phyloP scores from a whole-genome alignment of 2,888 invertebrate species.

The Euzetes globulus region DNA sequence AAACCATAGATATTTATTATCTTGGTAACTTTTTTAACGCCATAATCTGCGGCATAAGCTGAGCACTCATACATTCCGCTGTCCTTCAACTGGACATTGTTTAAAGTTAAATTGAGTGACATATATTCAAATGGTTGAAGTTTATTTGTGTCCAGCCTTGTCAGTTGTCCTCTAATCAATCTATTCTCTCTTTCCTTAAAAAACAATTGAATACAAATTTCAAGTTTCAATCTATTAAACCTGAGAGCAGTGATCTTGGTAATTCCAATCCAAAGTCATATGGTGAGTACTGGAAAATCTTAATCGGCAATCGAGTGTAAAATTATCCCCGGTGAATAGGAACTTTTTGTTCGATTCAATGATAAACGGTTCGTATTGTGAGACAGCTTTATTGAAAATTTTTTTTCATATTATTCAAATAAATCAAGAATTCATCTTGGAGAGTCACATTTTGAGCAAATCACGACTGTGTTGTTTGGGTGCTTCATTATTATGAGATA shows the following conservation, averaged over 20 bases:
- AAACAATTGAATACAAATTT: no score
- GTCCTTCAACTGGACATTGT: not conserved
- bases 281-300: not conserved
- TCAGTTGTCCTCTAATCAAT: no score
- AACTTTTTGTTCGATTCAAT: not conserved
- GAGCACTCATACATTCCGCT: not conserved
- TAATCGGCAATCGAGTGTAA: not conserved
- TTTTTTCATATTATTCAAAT: not conserved
- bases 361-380: not conserved
- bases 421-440: no score
- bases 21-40: not conserved
- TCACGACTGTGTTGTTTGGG: no score
- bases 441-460: no score
- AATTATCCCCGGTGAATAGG: not conserved
- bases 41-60: not conserved
- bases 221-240: not conserved
- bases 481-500: no score
- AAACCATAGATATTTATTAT: slow-evolving; percentile 8
- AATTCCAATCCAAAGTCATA: not conserved
- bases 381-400: not conserved
- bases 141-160: no score
- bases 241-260: not conserved
- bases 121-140: not conserved
- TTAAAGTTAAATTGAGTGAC: not conserved
- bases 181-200: no score